Percentiles rank a stretch among this genome's conserved stretches.
Evolutionary conservation across 2,113 vertebrate species (phyloP).

Genomic region (Bothrops jararaca): DNA sequence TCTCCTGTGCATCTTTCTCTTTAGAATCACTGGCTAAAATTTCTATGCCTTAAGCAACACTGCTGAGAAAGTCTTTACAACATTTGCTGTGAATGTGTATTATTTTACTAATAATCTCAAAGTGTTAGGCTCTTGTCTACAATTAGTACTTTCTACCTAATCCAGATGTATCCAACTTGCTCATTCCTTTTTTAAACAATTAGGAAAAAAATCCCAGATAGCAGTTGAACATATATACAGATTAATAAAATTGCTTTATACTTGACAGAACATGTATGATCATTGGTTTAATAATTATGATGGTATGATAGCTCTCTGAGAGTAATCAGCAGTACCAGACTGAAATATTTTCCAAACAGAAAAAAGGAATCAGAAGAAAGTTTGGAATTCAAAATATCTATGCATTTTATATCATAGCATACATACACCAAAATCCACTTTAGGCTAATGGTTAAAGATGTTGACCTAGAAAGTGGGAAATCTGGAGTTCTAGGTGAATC

Average conservation of each 20-base stretch:
- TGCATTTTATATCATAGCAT: neutral
- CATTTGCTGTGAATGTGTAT: neutral
- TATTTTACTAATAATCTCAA: neutral
- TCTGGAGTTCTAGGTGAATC: neutral
- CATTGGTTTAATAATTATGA: neutral
- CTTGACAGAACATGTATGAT: neutral
- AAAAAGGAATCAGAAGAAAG: neutral
- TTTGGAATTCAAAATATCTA: neutral
- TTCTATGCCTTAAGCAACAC: neutral
- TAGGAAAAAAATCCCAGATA: neutral
- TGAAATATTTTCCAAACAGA: neutral
- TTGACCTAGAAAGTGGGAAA: neutral
- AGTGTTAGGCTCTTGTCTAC: neutral
- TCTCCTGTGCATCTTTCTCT: neutral
- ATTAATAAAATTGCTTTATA: neutral
- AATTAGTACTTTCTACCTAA: neutral
- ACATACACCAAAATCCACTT: neutral
- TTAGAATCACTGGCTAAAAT: neutral
- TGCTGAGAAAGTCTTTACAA: neutral
- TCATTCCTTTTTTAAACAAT: neutral
- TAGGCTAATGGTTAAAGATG: neutral
- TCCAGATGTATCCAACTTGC: neutral
- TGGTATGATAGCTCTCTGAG: neutral
- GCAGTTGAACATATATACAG: neutral
- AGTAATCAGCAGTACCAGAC: neutral